A percentile compares a stretch with the other conserved stretches of the same genome.
phyloP scores from a whole-genome alignment of 1,140 invertebrate genomes.

The Leguminivora glycinivorella region DNA sequence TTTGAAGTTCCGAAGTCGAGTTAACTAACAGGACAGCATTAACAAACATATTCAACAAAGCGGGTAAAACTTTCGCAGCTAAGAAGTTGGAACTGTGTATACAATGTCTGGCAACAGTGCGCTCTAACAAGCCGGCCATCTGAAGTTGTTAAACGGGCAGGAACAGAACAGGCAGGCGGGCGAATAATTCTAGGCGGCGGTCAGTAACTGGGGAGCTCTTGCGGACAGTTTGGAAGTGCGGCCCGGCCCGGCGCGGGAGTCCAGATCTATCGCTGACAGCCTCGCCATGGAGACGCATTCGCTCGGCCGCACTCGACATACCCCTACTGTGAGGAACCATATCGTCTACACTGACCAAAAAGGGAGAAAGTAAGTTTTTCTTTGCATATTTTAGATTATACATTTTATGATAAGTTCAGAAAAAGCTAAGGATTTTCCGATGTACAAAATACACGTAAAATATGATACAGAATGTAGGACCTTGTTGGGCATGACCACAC shows the following conservation, averaged over 20 bases:
- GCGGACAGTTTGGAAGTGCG: slow-evolving; percentile 54
- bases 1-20: slow-evolving; percentile 15
- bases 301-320: slow-evolving; percentile 54
- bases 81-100: slow-evolving; percentile 65
- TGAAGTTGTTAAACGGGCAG: slow-evolving; percentile 62
- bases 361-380: slow-evolving; percentile 72
- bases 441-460: too few relatives aligned
- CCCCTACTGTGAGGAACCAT: slow-evolving; percentile 68
- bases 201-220: slow-evolving; percentile 39
- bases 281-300: slow-evolving; percentile 60
- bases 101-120: slow-evolving; percentile 59
- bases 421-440: too few relatives aligned
- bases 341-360: slow-evolving; percentile 79
- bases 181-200: slow-evolving; percentile 60
- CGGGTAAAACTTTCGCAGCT: slow-evolving; percentile 62
- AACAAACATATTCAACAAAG: slow-evolving; percentile 64
- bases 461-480: too few relatives aligned
- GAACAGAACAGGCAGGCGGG: slow-evolving; percentile 38
- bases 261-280: slow-evolving; percentile 27
- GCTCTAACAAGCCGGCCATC: slow-evolving; percentile 69
- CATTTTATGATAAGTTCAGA: too few relatives aligned
- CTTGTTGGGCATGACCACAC: too few relatives aligned
- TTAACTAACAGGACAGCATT: slow-evolving; percentile 52
- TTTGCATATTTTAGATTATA: not conserved
- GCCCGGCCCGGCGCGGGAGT: slow-evolving; percentile 25